Conservation (phyloP, 2,113 vertebrate species). For the Chrysochloris asiatica region DNA sequence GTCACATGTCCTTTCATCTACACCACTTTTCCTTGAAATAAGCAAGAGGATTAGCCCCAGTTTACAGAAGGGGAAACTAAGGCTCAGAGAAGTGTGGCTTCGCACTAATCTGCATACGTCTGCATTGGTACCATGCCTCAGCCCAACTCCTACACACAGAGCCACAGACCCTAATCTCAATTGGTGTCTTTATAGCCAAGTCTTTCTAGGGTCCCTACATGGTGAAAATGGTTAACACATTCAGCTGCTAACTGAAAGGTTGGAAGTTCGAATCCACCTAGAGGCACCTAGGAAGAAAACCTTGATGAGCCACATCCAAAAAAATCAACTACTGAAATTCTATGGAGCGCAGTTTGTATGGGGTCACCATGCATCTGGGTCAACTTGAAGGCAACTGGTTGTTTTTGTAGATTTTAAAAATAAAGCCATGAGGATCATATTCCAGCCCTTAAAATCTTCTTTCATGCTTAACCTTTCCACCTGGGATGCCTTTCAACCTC, state of each 20-base stretch:
- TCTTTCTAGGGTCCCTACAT: neutral
- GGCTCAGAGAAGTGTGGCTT: neutral
- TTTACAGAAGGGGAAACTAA: neutral
- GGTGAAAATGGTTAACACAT: neutral
- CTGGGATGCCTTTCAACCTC: neutral
- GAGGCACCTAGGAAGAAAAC: neutral
- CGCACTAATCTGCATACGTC: neutral
- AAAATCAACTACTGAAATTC: neutral
- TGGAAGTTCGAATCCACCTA: neutral
- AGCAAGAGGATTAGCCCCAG: neutral
- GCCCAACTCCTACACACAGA: neutral
- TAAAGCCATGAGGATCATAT: neutral
- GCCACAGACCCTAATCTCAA: neutral
- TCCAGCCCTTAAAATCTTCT: neutral
- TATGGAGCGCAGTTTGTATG: neutral
- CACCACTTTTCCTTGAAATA: neutral
- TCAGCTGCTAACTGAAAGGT: neutral
- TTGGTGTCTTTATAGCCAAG: neutral
- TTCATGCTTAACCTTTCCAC: neutral
- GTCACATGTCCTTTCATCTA: neutral
- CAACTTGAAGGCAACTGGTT: neutral
- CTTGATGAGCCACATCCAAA: neutral
- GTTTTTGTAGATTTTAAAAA: neutral
- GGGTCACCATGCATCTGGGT: neutral
- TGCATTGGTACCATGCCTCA: neutral